Evolutionary conservation across 2,888 invertebrate genomes (phyloP).

Genomic region (Pheosia tremula): DNA sequence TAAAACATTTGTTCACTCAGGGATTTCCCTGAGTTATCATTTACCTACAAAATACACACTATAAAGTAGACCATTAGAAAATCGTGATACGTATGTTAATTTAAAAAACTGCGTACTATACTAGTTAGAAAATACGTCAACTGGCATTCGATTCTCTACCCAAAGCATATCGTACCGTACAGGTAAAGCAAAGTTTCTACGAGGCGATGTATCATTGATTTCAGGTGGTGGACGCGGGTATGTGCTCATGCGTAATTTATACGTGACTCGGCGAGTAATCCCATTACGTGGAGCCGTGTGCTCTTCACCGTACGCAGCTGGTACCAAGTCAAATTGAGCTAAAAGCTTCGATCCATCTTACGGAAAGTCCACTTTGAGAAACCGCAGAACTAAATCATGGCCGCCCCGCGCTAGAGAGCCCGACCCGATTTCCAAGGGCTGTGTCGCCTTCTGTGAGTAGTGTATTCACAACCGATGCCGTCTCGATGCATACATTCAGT

Average conservation of each 20-base stretch:
- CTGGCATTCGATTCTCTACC: not conserved
- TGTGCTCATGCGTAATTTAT: constrained; percentile 65
- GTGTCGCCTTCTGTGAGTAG: constrained; percentile 47
- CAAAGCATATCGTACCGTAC: not conserved
- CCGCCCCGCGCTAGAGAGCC: constrained; percentile 54
- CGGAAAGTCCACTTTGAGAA: constrained; percentile 71
- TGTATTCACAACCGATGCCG: constrained; percentile 46
- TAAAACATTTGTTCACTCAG: no score
- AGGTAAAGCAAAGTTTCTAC: constrained; percentile 26
- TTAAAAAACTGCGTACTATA: no score
- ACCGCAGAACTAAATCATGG: constrained; percentile 71
- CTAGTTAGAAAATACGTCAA: not conserved
- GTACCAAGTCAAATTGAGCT: constrained; percentile 68
- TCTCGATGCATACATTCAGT: constrained; percentile 61
- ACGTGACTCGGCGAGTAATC: constrained; percentile 58
- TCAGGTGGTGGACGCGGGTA: constrained; percentile 43
- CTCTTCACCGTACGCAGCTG: constrained; percentile 67
- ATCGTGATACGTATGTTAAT: no score
- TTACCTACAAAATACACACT: no score
- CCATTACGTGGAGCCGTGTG: constrained; percentile 55
- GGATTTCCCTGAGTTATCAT: no score
- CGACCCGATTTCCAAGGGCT: constrained; percentile 70
- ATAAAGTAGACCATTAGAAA: no score
- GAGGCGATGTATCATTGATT: constrained; percentile 46
- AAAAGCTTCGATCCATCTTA: constrained; percentile 80